Evolutionary conservation across 1,140 invertebrate species (phyloP).

Genomic region (Formica selysi): DNA sequence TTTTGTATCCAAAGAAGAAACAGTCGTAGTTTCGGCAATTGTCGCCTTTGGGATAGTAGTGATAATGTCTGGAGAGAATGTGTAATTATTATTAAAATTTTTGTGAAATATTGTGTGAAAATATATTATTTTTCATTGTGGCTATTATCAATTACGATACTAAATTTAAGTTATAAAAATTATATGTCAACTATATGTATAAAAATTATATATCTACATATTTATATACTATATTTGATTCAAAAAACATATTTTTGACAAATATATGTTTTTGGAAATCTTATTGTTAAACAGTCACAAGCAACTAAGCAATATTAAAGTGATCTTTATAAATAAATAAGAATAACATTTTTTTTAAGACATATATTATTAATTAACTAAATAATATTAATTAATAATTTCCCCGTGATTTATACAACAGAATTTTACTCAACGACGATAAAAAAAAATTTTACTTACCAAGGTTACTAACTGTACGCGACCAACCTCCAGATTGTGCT

Average conservation of each 20-base stretch:
- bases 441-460: slow-evolving; percentile 16
- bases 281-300: not conserved
- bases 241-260: too few relatives aligned
- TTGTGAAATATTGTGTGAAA: not conserved
- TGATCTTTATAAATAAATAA: not conserved
- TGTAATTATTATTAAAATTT: not conserved
- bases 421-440: not conserved
- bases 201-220: too few relatives aligned
- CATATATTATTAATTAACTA: not conserved
- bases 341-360: not conserved
- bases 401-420: not conserved
- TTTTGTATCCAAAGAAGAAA: not conserved
- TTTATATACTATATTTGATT: too few relatives aligned
- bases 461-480: not conserved
- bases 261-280: not conserved
- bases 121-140: not conserved
- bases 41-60: slow-evolving; percentile 39
- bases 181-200: not conserved
- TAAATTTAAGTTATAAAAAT: not conserved
- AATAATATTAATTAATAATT: slow-evolving; percentile 7
- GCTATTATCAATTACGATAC: not conserved
- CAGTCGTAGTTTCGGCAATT: slow-evolving; percentile 10
- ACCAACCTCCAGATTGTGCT: slow-evolving; percentile 62
- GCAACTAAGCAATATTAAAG: slow-evolving; percentile 4
- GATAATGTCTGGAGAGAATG: slow-evolving; percentile 17